A percentile compares a stretch with the other conserved stretches of the same genome.
Evolutionary conservation across 2,797 vertebrate species (phyloP).

Genomic region (Eulemur albifrons): DNA sequence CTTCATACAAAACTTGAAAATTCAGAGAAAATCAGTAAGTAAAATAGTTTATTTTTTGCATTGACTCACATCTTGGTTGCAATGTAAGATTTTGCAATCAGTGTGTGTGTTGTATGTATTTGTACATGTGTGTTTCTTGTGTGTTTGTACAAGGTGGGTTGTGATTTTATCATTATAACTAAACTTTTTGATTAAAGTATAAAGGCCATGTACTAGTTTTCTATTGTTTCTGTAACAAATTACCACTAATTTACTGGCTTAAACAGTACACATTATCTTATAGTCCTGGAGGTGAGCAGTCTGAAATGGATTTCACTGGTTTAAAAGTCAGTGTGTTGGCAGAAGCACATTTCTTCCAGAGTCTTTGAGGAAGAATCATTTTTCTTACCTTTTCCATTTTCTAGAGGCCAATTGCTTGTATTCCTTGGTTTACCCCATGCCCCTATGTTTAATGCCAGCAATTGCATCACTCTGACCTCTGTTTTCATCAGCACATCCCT

Average conservation of each 20-base stretch:
- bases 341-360: neutral
- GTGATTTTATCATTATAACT: neutral
- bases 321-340: neutral
- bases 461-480: neutral
- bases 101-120: neutral
- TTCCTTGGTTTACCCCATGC: neutral
- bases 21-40: neutral
- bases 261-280: neutral
- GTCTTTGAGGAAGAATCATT: neutral
- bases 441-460: neutral
- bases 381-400: neutral
- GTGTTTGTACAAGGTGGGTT: neutral
- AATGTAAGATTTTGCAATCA: neutral
- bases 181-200: neutral
- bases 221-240: neutral
- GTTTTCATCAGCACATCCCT: neutral
- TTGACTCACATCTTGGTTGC: neutral
- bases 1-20: constrained; percentile 24
- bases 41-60: neutral
- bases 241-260: neutral
- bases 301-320: neutral
- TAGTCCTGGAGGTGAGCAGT: neutral
- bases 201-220: neutral
- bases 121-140: neutral
- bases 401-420: neutral